A percentile compares a stretch with the other conserved stretches of the same genome.
These are phyloP conservation scores for Perccottus glenii DNA, from an alignment of 2,113 vertebrate genomes.

Conservation along the genomic window DNA sequence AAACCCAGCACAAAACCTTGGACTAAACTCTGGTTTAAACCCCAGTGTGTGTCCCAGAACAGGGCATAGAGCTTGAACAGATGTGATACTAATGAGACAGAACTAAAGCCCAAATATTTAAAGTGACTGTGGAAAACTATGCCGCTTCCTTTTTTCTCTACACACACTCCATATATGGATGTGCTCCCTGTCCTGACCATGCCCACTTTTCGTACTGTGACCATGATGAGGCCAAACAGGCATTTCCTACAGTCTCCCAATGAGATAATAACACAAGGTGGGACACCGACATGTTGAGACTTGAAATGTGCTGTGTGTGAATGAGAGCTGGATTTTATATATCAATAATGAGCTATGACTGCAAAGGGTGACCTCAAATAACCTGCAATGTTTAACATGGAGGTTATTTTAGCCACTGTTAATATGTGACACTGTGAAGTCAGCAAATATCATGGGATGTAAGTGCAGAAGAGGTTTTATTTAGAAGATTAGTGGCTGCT, in stretches of 20 bases:
- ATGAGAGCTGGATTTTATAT: not conserved
- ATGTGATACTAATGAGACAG: constrained; percentile 14
- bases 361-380: not conserved
- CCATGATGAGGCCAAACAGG: constrained; percentile 60
- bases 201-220: constrained; percentile 58
- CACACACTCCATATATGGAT: constrained; percentile 37
- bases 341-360: no score
- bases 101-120: constrained; percentile 1
- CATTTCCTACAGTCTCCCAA: constrained; percentile 61
- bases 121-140: constrained; percentile 27
- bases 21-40: not conserved
- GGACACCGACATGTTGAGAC: not conserved
- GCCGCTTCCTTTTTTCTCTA: not conserved
- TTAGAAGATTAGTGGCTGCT: no score
- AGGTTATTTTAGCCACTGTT: not conserved
- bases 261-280: constrained; percentile 11
- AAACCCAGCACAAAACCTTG: not conserved
- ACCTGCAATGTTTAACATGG: constrained; percentile 7
- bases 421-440: no score
- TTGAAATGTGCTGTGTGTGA: not conserved
- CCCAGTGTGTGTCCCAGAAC: constrained; percentile 7
- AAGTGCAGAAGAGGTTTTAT: no score
- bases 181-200: constrained; percentile 34
- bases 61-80: constrained; percentile 14
- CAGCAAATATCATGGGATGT: no score